Base-by-base conservation (phyloP, 2,888 invertebrate species). In the Hemaris fuciformis region DNA sequence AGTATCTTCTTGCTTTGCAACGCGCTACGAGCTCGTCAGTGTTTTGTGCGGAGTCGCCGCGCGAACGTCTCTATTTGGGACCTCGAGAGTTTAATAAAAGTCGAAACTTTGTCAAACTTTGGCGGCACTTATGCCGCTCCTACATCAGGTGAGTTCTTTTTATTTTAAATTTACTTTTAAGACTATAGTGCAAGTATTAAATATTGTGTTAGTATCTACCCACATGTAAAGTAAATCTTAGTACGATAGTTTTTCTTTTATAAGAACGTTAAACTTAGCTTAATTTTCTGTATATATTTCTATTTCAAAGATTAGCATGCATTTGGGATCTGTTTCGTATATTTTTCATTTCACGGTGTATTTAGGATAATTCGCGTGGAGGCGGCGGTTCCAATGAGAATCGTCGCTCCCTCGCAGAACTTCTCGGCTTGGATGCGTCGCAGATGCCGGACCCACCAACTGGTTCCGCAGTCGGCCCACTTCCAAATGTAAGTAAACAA, bases 91-190 rank as follows among this genome's bases (percentile, higher is more conserved):
- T 31, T 31, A 25, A 34, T 59, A 25, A 22, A 8, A 18, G 22
- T 27, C 25, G 7, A 59, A 53, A 84, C 79, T 85, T 83, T 60
- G 64, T 60, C 66, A 76, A 83, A 79, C 63, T 80, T 80, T 71
- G 57, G 81, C 85, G 85, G 87, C 82, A 77, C 66, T 65, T 64
- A 91, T 91, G 91, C 88, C 91, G 86, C 84, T 90, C 46, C 68
- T 91, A 71, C 89, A 86, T 73, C 87, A 84, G 80, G 91, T 87
- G 18, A 85, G 84, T 80, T 61, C 62, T 53, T 60, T 58, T 64
- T 62, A 38, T 41, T 25, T 13, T 38, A 63, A 63, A 38, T 10
- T 25, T n/a, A 22, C 43, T 46, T 18, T 18, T 2, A n/a, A n/a
- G n/a, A n/a, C n/a, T n/a, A n/a, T n/a, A n/a, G n/a, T n/a, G n/a